These are phyloP conservation scores for Podilymbus podiceps DNA, from an alignment of 2,113 vertebrate species.

Conservation along the genomic window DNA sequence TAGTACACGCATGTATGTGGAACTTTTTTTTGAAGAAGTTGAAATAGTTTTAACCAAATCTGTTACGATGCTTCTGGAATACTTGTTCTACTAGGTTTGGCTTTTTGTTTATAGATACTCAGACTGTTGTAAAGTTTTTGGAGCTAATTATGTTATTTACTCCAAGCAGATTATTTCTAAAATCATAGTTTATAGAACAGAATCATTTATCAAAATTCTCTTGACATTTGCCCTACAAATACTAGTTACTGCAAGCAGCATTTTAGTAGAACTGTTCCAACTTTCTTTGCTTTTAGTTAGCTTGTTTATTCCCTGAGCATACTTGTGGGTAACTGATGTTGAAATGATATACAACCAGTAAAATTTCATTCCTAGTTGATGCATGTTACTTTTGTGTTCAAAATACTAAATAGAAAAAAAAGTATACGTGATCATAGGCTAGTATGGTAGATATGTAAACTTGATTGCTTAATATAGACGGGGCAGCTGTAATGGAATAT, in stretches of 20 bases:
- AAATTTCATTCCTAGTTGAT: background rate
- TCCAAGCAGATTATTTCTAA: background rate
- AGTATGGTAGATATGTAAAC: rapidly evolving
- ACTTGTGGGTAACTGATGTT: background rate
- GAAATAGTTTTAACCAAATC: background rate
- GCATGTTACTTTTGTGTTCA: background rate
- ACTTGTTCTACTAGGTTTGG: background rate
- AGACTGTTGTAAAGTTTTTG: background rate
- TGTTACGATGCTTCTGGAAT: background rate
- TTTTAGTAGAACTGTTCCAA: background rate
- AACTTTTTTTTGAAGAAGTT: background rate
- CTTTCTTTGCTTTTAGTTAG: background rate
- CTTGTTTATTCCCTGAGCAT: constrained; percentile 20
- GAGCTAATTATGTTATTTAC: background rate
- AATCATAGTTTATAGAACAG: background rate
- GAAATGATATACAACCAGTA: background rate
- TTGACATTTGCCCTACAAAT: background rate
- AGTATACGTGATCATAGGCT: background rate
- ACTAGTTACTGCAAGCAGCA: background rate
- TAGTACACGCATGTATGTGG: background rate
- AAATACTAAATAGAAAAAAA: background rate
- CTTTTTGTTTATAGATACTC: background rate
- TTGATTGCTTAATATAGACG: background rate
- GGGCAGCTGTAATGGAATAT: background rate
- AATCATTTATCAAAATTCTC: background rate